phyloP scores from a whole-genome alignment of 2,888 invertebrate species.

The Dermolepida albohirtum region DNA sequence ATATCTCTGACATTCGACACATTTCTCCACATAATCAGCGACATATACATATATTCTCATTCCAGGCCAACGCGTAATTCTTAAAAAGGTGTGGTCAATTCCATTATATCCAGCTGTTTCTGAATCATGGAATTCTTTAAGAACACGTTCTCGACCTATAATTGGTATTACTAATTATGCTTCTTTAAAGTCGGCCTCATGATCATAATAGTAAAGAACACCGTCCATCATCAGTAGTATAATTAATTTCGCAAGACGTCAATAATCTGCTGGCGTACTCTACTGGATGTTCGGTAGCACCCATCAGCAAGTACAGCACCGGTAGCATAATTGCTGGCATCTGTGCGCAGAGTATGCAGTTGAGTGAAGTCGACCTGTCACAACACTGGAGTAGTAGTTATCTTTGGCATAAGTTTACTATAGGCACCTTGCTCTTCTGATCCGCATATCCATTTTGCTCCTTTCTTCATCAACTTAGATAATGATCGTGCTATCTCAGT shows the following conservation, averaged over 20 bases:
- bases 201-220: too few species aligned
- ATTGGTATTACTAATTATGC: constrained; percentile 41
- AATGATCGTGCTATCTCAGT: too few species aligned
- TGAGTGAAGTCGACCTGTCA: constrained; percentile 46
- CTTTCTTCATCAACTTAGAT: too few species aligned
- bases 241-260: constrained; percentile 51
- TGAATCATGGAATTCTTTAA: too few species aligned
- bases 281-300: constrained; percentile 48
- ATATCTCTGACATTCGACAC: constrained; percentile 55
- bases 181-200: too few species aligned
- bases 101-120: constrained; percentile 43
- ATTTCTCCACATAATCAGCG: constrained; percentile 50
- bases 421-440: too few species aligned
- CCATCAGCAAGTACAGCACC: constrained; percentile 50
- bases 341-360: constrained; percentile 51
- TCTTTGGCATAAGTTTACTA: constrained; percentile 22
- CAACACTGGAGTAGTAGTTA: constrained; percentile 51
- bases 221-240: constrained; percentile 46
- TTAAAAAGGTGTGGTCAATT: constrained; percentile 28
- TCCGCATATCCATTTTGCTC: too few species aligned
- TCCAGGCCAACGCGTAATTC: constrained; percentile 43
- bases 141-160: too few species aligned
- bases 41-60: constrained; percentile 55
- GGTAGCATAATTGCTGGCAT: constrained; percentile 51
- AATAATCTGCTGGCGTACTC: constrained; percentile 54